Percentiles rank a stretch among this genome's conserved stretches.
Evolutionary conservation across 2,888 invertebrate species (phyloP).

Genomic region (Macroteleia sp.): DNA sequence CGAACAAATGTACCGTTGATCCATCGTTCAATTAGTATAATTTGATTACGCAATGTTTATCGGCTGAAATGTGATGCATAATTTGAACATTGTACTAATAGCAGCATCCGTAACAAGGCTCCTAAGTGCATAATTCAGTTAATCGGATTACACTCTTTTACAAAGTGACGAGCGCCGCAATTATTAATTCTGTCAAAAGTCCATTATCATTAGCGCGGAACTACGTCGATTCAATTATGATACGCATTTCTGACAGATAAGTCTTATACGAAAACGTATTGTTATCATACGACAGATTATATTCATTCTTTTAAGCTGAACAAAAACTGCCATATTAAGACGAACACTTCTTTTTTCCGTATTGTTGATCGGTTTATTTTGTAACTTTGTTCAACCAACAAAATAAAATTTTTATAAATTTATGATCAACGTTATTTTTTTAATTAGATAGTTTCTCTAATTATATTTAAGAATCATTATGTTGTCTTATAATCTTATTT

Average conservation of each 20-base stretch:
- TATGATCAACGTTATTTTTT: too few relatives aligned
- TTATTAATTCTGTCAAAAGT: slow-evolving; percentile 54
- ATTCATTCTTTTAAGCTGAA: too few relatives aligned
- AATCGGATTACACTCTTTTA: slow-evolving; percentile 44
- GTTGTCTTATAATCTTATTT: too few relatives aligned
- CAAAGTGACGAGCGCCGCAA: slow-evolving; percentile 34
- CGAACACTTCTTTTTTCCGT: too few relatives aligned
- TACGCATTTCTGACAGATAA: slow-evolving; percentile 18
- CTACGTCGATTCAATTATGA: slow-evolving; percentile 37
- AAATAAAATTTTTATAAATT: too few relatives aligned
- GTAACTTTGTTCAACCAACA: too few relatives aligned
- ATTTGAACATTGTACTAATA: slow-evolving; percentile 31
- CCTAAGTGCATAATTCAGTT: slow-evolving; percentile 49
- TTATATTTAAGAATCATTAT: too few relatives aligned
- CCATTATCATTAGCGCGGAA: slow-evolving; percentile 47
- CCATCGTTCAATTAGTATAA: slow-evolving; percentile 23
- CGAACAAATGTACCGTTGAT: slow-evolving; percentile 30
- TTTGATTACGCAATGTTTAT: slow-evolving; percentile 42
- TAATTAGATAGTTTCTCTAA: too few relatives aligned
- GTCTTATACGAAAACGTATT: slow-evolving; percentile 24
- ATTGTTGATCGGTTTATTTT: too few relatives aligned
- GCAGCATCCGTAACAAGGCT: slow-evolving; percentile 35
- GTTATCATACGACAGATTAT: too few relatives aligned
- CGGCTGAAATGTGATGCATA: slow-evolving; percentile 32
- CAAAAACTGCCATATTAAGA: too few relatives aligned